A percentile compares a stretch with the other conserved stretches of the same genome.
Conservation (phyloP, 1,140 invertebrate species). For the Coptotermes formosanus region DNA sequence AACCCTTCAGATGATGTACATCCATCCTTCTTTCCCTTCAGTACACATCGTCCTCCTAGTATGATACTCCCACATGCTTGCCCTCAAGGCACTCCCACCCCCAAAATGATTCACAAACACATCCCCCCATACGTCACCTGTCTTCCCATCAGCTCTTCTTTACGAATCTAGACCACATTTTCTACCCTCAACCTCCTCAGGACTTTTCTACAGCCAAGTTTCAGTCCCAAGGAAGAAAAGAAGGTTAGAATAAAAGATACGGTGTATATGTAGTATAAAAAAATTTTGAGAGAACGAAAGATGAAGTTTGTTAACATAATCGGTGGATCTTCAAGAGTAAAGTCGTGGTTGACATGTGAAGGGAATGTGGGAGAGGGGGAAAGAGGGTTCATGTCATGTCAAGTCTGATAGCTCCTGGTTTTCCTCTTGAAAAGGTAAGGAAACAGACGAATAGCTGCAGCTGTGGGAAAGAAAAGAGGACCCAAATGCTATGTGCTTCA, state of each 20-base stretch:
- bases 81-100: background rate
- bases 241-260: background rate
- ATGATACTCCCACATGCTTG: background rate
- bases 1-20: background rate
- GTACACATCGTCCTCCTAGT: background rate
- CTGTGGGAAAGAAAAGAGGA: background rate
- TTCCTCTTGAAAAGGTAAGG: background rate
- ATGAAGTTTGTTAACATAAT: slow-evolving; percentile 30
- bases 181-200: background rate
- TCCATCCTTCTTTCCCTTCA: background rate
- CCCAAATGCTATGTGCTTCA: background rate
- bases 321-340: slow-evolving; percentile 19
- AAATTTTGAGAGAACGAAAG: slow-evolving; percentile 21
- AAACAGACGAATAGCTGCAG: slow-evolving; percentile 10
- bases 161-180: slow-evolving; percentile 3
- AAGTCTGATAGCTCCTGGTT: slow-evolving; percentile 14
- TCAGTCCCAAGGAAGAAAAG: background rate
- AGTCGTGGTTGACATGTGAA: slow-evolving; percentile 27
- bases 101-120: background rate
- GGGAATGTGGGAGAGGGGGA: background rate
- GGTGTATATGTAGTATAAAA: background rate
- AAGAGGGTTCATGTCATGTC: slow-evolving; percentile 14
- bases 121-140: slow-evolving; percentile 12
- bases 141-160: background rate
- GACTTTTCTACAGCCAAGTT: slow-evolving; percentile 1